These are phyloP conservation scores for Opisthocomus hoazin DNA, from an alignment of 2,113 vertebrate species.

Conservation along the genomic window DNA sequence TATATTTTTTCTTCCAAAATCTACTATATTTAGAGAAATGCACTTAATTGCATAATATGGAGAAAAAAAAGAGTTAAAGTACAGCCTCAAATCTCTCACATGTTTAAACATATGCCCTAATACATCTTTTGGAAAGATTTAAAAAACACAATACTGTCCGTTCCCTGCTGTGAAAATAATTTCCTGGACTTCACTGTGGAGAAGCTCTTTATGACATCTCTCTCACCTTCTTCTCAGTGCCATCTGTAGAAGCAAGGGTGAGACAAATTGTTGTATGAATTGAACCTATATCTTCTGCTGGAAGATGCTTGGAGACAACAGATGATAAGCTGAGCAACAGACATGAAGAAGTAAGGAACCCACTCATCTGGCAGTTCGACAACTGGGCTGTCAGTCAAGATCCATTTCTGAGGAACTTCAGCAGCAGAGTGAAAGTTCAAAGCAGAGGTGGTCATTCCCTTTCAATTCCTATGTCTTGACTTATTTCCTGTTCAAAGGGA, in stretches of 20 bases:
- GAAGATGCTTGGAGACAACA: neutral
- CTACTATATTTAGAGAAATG: neutral
- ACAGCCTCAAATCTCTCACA: neutral
- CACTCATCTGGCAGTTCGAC: neutral
- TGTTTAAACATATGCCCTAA: neutral
- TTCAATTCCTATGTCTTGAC: neutral
- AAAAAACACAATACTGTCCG: neutral
- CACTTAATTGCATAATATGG: neutral
- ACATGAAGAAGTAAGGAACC: neutral
- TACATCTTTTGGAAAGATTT: neutral
- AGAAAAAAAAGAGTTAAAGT: neutral
- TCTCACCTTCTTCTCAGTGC: neutral
- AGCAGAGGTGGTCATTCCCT: neutral
- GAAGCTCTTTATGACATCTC: neutral
- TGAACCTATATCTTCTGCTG: neutral
- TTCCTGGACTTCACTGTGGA: neutral
- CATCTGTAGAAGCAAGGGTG: neutral
- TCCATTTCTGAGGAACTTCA: neutral
- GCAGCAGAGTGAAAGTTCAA: neutral
- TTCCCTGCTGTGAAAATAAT: neutral
- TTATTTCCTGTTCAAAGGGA: neutral
- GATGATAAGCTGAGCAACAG: neutral
- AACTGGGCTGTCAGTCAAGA: neutral
- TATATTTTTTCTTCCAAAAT: neutral
- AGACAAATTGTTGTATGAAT: neutral